phyloP scores from a whole-genome alignment of 2,888 invertebrate genomes.

The Drosophila borborema region DNA sequence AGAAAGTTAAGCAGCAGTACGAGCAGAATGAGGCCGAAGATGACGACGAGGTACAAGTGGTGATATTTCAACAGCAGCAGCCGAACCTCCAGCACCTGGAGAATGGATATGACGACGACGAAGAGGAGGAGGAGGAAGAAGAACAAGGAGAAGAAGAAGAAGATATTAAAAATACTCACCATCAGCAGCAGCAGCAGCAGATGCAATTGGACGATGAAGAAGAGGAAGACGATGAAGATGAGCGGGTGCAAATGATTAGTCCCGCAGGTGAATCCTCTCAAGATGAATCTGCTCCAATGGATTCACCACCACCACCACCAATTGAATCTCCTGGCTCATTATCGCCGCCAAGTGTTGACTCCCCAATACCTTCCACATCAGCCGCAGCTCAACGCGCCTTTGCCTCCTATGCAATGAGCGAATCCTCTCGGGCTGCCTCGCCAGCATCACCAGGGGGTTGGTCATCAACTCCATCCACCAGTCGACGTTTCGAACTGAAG shows the following conservation, averaged over 20 bases:
- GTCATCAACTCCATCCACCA: not conserved
- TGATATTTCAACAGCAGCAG: not conserved
- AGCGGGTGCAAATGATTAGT: not conserved
- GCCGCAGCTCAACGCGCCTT: not conserved
- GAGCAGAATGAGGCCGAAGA: not conserved
- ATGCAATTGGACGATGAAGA: not conserved
- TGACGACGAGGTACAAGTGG: not conserved
- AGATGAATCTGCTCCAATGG: not conserved
- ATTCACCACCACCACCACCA: not conserved
- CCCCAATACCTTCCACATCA: not conserved
- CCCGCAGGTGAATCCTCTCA: constrained; percentile 1
- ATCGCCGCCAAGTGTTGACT: not conserved
- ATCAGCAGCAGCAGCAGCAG: not conserved
- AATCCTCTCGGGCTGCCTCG: not conserved
- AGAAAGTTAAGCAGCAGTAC: not conserved
- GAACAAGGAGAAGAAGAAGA: not conserved
- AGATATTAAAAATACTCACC: not conserved
- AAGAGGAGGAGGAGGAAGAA: constrained; percentile 2
- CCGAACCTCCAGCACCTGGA: not conserved
- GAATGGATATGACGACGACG: constrained; percentile 28
- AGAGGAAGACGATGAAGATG: not conserved
- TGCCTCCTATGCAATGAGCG: not conserved
- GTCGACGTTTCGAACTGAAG: constrained; percentile 1
- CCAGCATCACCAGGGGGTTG: not conserved
- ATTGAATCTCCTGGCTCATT: no score